Base-by-base conservation (phyloP, 1,140 invertebrate genomes). In the Batillaria attramentaria region DNA sequence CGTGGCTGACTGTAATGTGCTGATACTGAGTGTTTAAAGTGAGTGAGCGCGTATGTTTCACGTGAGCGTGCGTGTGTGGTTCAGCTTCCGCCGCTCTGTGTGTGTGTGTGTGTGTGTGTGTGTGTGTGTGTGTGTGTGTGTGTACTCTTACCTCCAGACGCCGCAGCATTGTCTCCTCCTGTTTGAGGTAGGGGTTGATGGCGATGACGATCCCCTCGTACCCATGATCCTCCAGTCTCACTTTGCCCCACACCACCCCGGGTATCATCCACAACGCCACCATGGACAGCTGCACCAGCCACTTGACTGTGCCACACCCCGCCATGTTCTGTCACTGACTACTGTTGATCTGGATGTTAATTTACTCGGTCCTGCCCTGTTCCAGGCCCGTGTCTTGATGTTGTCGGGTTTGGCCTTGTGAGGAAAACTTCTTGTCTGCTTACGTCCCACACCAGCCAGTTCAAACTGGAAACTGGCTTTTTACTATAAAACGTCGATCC, bases 161-260 rank as follows among this genome's bases (percentile, higher is more conserved):
- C 31, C 50, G 28, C n/a, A 78, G 54, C 31, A 83, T 76, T 2
- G n/a, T 13, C 8, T 78, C n/a, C 42, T 79, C 73, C 54, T 83
- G 79, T 37, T 66, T 69, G 68, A 83, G 72, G 69, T 79, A 68
- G 16, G 79, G 72, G 62, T 78, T 78, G 46, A 83, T 79, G 50
- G 76, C 78, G 20, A 83, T 72, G n/a, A 79, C 78, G 16, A 83
- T 77, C 24, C 78, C 79, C 43, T 83, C 81, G 39, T 80, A 83
- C 28, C 81, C 81, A 46, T 83, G 68, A 57, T 80, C 62, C 43
- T 75, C 77, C 46, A 83, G 62, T 50, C 35, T 73, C 31, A 82
- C 72, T 50, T 81, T 78, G 41, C 76, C 74, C 10, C 16, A n/a
- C 20, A 62, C 46, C 79, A 70, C 37, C 13, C 57, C 0, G n/a